These are phyloP conservation scores for Oceanites oceanicus DNA, from an alignment of 2,113 vertebrate species.

Conservation along the genomic window DNA sequence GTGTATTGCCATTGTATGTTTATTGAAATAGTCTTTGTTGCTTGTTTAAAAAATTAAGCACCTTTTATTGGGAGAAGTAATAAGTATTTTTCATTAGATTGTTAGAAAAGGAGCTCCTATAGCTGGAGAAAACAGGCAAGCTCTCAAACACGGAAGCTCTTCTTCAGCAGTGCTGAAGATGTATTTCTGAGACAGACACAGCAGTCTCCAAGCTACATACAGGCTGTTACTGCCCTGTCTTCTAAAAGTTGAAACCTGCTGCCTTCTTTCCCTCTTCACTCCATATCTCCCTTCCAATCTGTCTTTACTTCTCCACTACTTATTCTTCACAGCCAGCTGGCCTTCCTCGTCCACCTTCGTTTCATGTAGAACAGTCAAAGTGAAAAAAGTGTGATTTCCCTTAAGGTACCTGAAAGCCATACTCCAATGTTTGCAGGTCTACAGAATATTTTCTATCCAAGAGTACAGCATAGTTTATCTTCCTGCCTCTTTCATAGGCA, in stretches of 20 bases:
- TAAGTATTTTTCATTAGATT: neutral
- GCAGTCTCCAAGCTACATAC: neutral
- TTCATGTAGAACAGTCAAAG: neutral
- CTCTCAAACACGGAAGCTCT: neutral
- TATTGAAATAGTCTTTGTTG: neutral
- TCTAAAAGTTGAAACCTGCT: neutral
- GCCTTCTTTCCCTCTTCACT: neutral
- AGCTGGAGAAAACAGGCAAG: neutral
- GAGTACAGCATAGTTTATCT: neutral
- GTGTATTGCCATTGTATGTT: neutral
- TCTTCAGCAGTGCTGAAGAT: neutral
- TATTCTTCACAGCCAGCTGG: neutral
- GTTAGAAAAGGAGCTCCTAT: neutral
- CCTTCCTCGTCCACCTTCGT: neutral
- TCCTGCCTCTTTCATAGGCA: neutral
- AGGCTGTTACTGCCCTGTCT: neutral
- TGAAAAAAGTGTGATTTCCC: neutral
- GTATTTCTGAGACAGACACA: neutral
- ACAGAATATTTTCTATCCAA: neutral
- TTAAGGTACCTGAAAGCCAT: neutral
- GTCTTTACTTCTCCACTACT: neutral
- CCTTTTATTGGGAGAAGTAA: neutral
- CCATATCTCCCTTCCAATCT: neutral
- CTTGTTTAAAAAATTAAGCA: neutral
- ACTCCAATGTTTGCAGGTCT: neutral